Percentiles rank a stretch among this genome's conserved stretches.
Evolutionary conservation across 2,888 invertebrate species (phyloP).

Genomic region (Tryphoninae sp.): DNA sequence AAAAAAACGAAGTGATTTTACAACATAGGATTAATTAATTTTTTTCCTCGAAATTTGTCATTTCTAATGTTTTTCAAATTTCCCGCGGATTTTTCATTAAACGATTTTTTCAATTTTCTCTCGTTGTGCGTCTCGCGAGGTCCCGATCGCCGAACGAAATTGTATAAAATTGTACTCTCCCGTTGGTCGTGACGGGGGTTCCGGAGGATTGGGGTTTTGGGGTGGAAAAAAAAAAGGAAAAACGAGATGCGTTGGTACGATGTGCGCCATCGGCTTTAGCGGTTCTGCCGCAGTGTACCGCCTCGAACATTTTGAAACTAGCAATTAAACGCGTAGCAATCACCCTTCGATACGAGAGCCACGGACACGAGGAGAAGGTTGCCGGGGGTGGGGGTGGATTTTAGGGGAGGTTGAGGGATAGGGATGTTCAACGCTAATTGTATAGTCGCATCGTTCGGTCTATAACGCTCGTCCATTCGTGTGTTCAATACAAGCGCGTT

Average conservation of each 20-base stretch:
- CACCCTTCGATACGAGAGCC: constrained; percentile 56
- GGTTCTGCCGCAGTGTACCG: constrained; percentile 46
- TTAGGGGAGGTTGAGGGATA: neutral
- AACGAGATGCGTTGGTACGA: constrained; percentile 21
- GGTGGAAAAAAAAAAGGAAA: neutral
- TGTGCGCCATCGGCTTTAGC: constrained; percentile 49
- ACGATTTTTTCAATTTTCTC: no score
- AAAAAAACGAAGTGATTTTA: no score
- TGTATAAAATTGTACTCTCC: neutral
- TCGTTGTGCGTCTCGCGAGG: no score
- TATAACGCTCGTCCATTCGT: constrained; percentile 6
- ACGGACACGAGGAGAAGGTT: neutral
- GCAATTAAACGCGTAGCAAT: constrained; percentile 63
- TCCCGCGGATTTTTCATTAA: no score
- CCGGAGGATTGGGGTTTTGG: neutral
- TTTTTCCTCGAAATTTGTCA: no score
- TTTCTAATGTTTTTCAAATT: no score
- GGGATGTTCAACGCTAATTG: constrained; percentile 61
- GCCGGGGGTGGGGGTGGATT: neutral
- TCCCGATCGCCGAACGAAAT: neutral
- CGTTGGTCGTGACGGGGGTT: neutral
- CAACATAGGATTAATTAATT: no score
- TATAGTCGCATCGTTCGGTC: constrained; percentile 45
- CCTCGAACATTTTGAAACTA: constrained; percentile 57
- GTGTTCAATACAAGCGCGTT: no score